Conservation (phyloP, 2,113 vertebrate species). For the Micronisus gabar region DNA sequence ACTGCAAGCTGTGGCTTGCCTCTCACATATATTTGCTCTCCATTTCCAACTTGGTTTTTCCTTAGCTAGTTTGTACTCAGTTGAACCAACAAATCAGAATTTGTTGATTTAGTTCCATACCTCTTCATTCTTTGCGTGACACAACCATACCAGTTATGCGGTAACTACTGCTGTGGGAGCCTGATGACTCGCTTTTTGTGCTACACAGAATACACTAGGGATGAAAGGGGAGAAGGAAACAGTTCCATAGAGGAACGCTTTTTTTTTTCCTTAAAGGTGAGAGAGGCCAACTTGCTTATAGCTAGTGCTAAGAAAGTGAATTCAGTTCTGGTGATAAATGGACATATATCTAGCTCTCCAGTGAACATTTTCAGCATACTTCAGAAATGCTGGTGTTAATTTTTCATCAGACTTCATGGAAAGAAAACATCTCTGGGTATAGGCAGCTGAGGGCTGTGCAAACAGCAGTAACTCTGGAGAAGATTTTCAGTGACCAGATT, state of each 20-base stretch:
- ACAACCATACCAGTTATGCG: conserved; percentile 24
- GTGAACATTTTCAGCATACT: not conserved
- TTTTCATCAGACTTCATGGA: not conserved
- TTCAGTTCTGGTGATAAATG: not conserved
- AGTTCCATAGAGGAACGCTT: conserved; percentile 17
- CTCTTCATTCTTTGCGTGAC: conserved; percentile 65
- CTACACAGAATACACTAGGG: not conserved
- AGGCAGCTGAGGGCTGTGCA: not conserved
- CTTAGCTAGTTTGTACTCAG: conserved; percentile 75
- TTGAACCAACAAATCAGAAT: conserved; percentile 76
- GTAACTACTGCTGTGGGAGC: not conserved
- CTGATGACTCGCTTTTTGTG: conserved; percentile 1
- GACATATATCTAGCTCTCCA: not conserved
- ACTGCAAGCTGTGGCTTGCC: conserved; percentile 90
- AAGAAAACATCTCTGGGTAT: not conserved
- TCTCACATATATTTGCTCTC: conserved; percentile 73
- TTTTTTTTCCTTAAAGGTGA: not conserved
- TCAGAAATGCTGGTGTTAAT: not conserved
- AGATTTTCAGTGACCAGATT: not conserved
- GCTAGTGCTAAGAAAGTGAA: not conserved
- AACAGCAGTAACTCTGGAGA: not conserved
- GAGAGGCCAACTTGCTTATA: not conserved
- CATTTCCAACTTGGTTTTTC: conserved; percentile 73
- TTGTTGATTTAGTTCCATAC: conserved; percentile 76
- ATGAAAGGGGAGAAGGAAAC: not conserved